These are phyloP conservation scores for Orientallactaga bullata DNA, from an alignment of 2,113 vertebrate genomes.

Conservation along the genomic window DNA sequence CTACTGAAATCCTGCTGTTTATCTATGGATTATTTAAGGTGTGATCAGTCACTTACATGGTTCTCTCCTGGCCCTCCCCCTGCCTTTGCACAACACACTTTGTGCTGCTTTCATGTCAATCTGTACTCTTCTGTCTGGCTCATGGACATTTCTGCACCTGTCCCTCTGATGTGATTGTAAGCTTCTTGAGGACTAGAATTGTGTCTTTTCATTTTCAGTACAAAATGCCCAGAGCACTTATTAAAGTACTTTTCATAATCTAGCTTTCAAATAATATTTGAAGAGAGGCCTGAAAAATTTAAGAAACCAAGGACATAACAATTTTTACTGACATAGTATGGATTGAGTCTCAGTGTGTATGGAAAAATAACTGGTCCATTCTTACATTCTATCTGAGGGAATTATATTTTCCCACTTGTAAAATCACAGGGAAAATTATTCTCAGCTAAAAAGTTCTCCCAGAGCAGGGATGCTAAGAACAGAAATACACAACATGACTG, in stretches of 20 bases:
- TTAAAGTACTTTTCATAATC: neutral
- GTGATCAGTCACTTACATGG: neutral
- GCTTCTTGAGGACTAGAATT: neutral
- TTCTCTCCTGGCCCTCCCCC: neutral
- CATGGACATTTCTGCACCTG: neutral
- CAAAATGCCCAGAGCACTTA: neutral
- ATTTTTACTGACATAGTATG: constrained; percentile 21
- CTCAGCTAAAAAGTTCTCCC: neutral
- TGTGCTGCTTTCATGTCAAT: neutral
- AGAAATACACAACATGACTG: neutral
- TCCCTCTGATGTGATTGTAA: neutral
- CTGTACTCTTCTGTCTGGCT: neutral
- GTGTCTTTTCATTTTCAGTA: constrained; percentile 13
- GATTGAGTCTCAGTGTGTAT: neutral
- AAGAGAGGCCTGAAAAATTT: neutral
- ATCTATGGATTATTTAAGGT: neutral
- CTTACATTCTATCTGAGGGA: neutral
- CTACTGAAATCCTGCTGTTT: neutral
- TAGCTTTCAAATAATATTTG: constrained; percentile 41
- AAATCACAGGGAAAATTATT: constrained; percentile 35
- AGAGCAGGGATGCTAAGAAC: neutral
- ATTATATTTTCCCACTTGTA: constrained; percentile 18
- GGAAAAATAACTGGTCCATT: neutral
- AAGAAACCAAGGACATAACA: neutral
- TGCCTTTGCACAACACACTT: neutral